Conservation (phyloP, 2,113 vertebrate genomes). For the Dinomys branickii region DNA sequence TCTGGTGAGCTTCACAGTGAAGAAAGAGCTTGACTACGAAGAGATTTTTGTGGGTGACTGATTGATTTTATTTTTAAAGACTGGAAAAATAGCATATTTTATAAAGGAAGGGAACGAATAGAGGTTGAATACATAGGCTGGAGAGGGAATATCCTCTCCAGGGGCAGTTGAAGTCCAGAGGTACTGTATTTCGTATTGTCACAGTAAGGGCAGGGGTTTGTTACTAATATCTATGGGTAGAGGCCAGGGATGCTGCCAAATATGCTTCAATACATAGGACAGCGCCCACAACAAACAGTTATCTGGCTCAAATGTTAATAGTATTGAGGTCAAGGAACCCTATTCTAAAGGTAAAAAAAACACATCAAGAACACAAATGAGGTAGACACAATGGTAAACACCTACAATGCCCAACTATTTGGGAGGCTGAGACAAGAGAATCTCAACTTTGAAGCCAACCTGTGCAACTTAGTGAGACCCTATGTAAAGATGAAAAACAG, state of each 20-base stretch:
- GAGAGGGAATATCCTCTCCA: background rate
- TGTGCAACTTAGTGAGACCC: background rate
- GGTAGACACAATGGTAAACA: background rate
- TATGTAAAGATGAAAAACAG: background rate
- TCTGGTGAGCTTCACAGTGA: background rate
- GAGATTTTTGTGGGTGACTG: background rate
- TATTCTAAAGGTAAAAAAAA: background rate
- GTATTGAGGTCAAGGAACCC: background rate
- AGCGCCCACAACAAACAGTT: background rate
- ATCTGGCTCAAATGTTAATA: background rate
- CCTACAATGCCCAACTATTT: background rate
- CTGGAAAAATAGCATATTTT: background rate
- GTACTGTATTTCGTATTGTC: background rate
- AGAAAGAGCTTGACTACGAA: background rate
- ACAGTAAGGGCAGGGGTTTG: background rate
- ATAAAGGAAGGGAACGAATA: background rate
- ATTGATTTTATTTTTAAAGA: slow-evolving; percentile 15
- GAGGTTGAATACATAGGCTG: background rate
- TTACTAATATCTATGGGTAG: background rate
- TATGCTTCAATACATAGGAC: background rate
- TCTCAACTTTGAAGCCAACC: background rate
- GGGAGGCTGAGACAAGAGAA: background rate
- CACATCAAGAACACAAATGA: background rate
- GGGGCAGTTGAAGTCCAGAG: background rate
- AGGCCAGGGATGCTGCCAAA: background rate